These are phyloP conservation scores for Anastatus disparis DNA, from an alignment of 1,140 invertebrate genomes.

Conservation along the genomic window DNA sequence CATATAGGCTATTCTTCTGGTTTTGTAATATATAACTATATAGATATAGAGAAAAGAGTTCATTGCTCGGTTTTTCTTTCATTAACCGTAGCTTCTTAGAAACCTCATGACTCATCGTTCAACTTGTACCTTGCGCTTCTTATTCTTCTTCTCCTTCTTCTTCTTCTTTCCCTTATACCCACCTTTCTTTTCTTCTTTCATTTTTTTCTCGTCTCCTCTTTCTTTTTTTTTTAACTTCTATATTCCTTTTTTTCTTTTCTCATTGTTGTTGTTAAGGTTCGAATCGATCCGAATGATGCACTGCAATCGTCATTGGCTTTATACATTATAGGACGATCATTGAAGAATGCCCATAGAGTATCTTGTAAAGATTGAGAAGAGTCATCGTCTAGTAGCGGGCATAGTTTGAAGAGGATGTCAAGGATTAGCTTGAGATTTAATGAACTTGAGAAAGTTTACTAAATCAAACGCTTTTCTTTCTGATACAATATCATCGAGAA, in stretches of 20 bases:
- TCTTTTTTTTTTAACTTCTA: not conserved
- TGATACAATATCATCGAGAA: too few species aligned
- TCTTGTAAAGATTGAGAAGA: not conserved
- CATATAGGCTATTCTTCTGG: too few species aligned
- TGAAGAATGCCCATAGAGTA: not conserved
- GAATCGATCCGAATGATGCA: not conserved
- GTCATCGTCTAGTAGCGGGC: not conserved
- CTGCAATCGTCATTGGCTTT: not conserved
- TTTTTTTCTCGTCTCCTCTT: not conserved
- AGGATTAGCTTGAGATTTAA: too few species aligned
- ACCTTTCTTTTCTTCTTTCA: not conserved
- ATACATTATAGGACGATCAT: too few species aligned
- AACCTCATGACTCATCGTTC: conserved; percentile 31
- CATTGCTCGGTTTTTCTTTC: conserved; percentile 36
- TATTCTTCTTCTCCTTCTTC: not conserved
- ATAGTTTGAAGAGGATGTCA: not conserved
- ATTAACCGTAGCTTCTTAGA: conserved; percentile 38
- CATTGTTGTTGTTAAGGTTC: not conserved
- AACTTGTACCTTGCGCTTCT: not conserved
- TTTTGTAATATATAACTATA: too few species aligned
- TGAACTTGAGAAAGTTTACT: too few species aligned
- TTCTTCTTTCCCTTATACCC: not conserved
- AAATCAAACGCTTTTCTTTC: too few species aligned
- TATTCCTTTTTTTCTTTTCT: not conserved
- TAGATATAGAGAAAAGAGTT: too few species aligned